phyloP scores from a whole-genome alignment of 1,140 invertebrate species.

The Polyergus mexicanus region DNA sequence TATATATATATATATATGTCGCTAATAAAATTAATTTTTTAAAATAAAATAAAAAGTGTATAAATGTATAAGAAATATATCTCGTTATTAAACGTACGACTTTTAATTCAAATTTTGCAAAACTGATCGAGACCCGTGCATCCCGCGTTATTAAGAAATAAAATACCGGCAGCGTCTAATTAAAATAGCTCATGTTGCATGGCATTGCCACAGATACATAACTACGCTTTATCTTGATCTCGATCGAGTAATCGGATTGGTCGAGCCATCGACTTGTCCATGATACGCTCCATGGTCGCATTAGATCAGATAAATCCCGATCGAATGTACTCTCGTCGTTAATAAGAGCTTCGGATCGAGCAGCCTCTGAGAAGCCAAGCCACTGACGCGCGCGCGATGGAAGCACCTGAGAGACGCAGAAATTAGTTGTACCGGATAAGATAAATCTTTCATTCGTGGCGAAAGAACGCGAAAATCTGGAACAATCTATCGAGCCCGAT shows the following conservation, averaged over 20 bases:
- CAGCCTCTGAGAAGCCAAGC: slow-evolving; percentile 12
- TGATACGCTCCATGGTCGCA: slow-evolving; percentile 30
- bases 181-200: not conserved
- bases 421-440: slow-evolving; percentile 43
- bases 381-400: slow-evolving; percentile 38
- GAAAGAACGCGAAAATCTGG: slow-evolving; percentile 43
- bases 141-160: not conserved
- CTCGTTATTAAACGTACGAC: not conserved
- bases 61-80: not conserved
- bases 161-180: not conserved
- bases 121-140: not conserved
- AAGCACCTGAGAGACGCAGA: slow-evolving; percentile 42
- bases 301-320: slow-evolving; percentile 57
- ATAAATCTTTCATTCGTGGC: slow-evolving; percentile 43
- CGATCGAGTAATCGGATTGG: slow-evolving; percentile 12
- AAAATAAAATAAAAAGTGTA: not conserved
- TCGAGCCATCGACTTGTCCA: slow-evolving; percentile 33
- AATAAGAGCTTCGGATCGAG: slow-evolving; percentile 38
- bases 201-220: slow-evolving; percentile 10
- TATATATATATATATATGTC: not conserved
- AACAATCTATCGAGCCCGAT: slow-evolving; percentile 22
- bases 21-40: not conserved
- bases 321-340: slow-evolving; percentile 34
- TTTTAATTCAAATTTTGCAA: not conserved
- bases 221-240: slow-evolving; percentile 25